Evolutionary conservation across 2,888 invertebrate species (phyloP), one percentile per base, ranked within the genome.

Genomic region (Cataglyphis rosenhaueri): DNA sequence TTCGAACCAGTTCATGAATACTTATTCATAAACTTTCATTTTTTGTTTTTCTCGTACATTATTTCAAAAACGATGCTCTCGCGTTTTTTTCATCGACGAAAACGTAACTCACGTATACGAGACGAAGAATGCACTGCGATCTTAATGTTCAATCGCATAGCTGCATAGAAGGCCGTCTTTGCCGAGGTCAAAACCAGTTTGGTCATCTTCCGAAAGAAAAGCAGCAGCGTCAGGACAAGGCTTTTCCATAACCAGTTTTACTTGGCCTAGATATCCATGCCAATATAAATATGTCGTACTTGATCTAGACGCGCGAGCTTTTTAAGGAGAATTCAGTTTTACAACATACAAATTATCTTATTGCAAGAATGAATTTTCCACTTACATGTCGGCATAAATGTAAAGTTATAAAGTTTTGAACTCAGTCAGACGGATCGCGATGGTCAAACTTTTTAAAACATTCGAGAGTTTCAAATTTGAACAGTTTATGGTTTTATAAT

Each of bases 241-340:
- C 73, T 91, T 90, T 91, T 91, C 89, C 91, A 89, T 89, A 89
- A 91, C 87, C 87, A 87, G 89, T 91, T 89, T 88, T 52, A 88
- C 90, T 90, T 91, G 87, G 89, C 90, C 89, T 88, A 91, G 91
- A 89, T 91, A 88, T 61, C 25, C 44, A 25, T 52, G 86, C 78
- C 82, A 83, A 84, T 85, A 82, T 44, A 44, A 44, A 44, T 78
- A 59, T 84, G n/a, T 82, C 81, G 62, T 82, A 62, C 62, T 75
- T 52, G 82, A 65, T 68, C 82, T 73, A 81, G 57, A 25, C 48
- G 21, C 29, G 21, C 62, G 9, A 64, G 25, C 59, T 68, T 52
- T 55, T 79, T 57, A 29, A 81, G 70, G 61, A 81, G 74, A 68
- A 61, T 76, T 52, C 38, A 82, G 74, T 62, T 35, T 78, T 44